Evolutionary conservation across 2,113 vertebrate genomes (phyloP).

Genomic region (Speoplatyrhinus poulsoni): DNA sequence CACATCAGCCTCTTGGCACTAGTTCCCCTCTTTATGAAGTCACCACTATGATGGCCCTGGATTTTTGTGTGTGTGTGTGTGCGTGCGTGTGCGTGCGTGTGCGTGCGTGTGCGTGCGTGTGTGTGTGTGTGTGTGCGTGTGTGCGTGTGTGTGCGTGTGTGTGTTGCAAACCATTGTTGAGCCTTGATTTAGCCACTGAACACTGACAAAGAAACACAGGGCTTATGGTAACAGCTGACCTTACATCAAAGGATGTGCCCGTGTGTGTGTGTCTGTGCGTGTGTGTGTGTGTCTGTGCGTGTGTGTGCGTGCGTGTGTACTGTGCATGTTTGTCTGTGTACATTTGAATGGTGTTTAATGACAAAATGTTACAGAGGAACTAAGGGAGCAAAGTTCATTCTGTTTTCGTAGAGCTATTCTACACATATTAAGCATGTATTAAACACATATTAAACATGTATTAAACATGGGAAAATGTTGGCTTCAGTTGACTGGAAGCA

Average conservation of each 20-base stretch:
- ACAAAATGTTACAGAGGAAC: constrained; percentile 9
- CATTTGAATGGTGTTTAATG: constrained; percentile 1
- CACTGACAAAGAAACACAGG: constrained; percentile 37
- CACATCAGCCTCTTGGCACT: constrained; percentile 23
- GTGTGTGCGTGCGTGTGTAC: constrained; percentile 11
- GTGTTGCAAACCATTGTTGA: constrained; percentile 55
- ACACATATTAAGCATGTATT: not conserved
- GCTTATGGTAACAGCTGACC: constrained; percentile 45
- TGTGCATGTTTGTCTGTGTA: constrained; percentile 5
- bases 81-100: constrained; percentile 6
- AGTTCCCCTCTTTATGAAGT: constrained; percentile 62
- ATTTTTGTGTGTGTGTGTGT: constrained; percentile 10
- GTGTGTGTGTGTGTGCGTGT: not conserved
- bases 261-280: constrained; percentile 9
- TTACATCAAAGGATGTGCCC: constrained; percentile 36
- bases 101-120: constrained; percentile 4
- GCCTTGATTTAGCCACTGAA: constrained; percentile 29
- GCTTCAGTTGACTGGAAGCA: constrained; percentile 3
- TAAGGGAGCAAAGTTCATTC: constrained; percentile 2
- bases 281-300: constrained; percentile 21
- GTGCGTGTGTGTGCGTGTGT: constrained; percentile 6
- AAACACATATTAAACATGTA: constrained; percentile 1
- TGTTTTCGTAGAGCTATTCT: constrained; percentile 31
- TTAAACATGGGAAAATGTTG: not conserved
- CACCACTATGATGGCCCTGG: constrained; percentile 28